These are phyloP conservation scores for Anthopleura sola DNA, from an alignment of 64 coral and sea anemone species.

Conservation along the genomic window DNA sequence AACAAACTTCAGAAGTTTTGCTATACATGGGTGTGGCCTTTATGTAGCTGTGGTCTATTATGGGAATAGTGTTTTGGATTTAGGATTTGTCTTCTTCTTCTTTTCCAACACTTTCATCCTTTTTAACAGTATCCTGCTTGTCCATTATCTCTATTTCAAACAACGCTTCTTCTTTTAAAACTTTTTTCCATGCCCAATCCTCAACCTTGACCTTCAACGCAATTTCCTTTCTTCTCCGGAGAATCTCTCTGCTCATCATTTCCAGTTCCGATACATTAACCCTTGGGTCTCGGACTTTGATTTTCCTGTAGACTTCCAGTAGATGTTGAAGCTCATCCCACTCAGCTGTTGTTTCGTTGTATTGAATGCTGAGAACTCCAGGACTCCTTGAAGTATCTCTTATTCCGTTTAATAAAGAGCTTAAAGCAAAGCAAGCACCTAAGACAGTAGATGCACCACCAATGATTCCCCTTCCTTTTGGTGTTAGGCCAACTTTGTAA, in stretches of 20 bases:
- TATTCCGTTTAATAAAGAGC: slow-evolving; percentile 4
- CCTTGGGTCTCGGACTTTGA: slow-evolving; percentile 4
- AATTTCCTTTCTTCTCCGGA: slow-evolving; percentile 4
- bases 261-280: slow-evolving; percentile 15
- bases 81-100: background rate
- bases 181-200: slow-evolving; percentile 9
- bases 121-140: background rate
- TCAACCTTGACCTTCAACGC: slow-evolving; percentile 2
- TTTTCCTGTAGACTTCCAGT: slow-evolving; percentile 6
- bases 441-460: background rate
- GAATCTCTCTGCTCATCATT: slow-evolving; percentile 18
- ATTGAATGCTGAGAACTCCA: background rate
- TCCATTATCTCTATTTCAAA: background rate
- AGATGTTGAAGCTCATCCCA: slow-evolving; percentile 18
- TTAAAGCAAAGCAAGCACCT: slow-evolving; percentile 16
- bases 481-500: slow-evolving; percentile 1
- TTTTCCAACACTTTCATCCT: background rate
- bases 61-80: background rate
- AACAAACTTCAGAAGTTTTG: too few species aligned
- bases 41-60: background rate
- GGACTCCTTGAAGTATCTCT: slow-evolving; percentile 3
- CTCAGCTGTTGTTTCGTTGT: slow-evolving; percentile 16
- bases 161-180: background rate
- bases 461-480: background rate
- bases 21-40: background rate